Evolutionary conservation across 2,888 invertebrate genomes (phyloP).

Genomic region (Cactoblastis cactorum): DNA sequence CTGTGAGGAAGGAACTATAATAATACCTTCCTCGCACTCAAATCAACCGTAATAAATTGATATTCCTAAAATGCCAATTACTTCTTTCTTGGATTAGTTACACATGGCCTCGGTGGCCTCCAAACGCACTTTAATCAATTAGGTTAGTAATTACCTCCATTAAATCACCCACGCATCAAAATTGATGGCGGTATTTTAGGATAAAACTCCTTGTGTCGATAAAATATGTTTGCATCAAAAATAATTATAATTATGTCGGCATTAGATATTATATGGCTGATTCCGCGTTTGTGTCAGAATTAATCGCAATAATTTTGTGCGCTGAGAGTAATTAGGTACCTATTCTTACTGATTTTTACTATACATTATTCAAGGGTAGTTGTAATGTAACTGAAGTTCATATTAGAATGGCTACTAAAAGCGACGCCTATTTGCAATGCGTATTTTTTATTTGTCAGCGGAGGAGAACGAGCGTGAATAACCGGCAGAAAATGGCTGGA

Average conservation of each 20-base stretch:
- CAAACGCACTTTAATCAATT: constrained; percentile 5
- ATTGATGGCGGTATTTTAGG: neutral
- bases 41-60: neutral
- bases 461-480: too few species aligned
- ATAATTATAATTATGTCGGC: neutral
- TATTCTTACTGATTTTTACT: too few species aligned
- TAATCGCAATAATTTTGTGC: too few species aligned
- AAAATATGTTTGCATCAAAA: neutral
- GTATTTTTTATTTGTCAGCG: too few species aligned
- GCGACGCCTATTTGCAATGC: too few species aligned
- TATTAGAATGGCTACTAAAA: too few species aligned
- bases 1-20: neutral
- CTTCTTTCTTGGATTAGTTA: neutral
- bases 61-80: neutral
- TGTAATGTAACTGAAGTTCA: too few species aligned
- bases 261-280: neutral
- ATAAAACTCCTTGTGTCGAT: neutral
- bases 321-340: too few species aligned
- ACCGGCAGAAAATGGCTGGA: too few species aligned
- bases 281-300: too few species aligned
- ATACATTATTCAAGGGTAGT: too few species aligned
- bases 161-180: neutral
- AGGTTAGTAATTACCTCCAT: neutral
- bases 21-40: neutral
- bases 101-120: neutral